phyloP scores from a whole-genome alignment of 2,797 vertebrate genomes.

The Pteropus rufus region DNA sequence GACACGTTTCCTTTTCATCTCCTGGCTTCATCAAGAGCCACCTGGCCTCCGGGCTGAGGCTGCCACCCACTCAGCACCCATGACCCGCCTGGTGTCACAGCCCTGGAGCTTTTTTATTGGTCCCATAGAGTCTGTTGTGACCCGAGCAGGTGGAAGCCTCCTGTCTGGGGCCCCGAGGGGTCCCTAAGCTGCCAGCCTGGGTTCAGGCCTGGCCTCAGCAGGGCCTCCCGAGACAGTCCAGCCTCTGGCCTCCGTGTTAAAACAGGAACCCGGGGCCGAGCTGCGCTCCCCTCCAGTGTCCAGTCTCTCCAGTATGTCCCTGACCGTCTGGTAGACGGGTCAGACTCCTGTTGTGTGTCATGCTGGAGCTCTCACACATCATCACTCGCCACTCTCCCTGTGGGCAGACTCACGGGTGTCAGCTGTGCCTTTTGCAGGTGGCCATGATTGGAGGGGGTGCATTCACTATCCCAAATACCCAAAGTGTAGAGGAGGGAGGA shows the following conservation, averaged over 20 bases:
- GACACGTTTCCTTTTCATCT: fast-evolving
- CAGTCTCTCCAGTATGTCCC: neutral
- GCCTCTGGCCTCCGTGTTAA: neutral
- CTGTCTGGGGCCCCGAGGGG: fast-evolving
- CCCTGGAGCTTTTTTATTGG: neutral
- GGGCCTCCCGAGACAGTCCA: fast-evolving
- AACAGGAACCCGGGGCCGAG: neutral
- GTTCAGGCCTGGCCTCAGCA: neutral
- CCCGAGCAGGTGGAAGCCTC: fast-evolving
- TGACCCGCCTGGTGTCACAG: fast-evolving
- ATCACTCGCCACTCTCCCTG: fast-evolving
- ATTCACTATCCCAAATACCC: fast-evolving
- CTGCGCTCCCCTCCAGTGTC: neutral
- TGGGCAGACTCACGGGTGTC: neutral
- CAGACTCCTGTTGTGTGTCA: fast-evolving
- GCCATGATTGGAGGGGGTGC: too few species aligned
- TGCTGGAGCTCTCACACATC: fast-evolving
- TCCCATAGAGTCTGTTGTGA: neutral
- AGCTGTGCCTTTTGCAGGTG: neutral
- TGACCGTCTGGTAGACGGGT: neutral
- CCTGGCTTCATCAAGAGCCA: neutral
- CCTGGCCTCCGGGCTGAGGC: neutral
- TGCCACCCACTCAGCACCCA: neutral
- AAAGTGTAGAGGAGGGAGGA: neutral
- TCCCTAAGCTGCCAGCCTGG: neutral